These are phyloP conservation scores for Papio anubis DNA, from an alignment of 2,113 vertebrate species.

Conservation along the genomic window DNA sequence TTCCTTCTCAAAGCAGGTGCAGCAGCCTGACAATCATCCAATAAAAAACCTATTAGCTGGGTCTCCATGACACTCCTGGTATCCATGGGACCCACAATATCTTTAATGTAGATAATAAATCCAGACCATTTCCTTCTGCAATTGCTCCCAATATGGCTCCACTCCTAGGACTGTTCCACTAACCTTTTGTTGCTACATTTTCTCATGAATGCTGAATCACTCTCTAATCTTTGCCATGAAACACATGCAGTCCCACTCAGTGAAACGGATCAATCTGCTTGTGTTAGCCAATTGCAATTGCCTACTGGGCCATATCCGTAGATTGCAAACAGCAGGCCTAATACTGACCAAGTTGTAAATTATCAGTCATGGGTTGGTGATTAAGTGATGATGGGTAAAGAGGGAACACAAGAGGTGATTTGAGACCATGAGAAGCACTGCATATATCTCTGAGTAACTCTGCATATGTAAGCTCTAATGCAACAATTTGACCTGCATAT, in stretches of 20 bases:
- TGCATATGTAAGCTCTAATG: neutral
- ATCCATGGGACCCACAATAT: constrained; percentile 85
- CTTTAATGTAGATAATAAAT: constrained; percentile 88
- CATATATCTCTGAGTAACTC: constrained; percentile 22
- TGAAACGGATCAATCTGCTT: constrained; percentile 75
- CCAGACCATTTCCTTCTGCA: constrained; percentile 83
- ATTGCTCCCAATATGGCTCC: constrained; percentile 84
- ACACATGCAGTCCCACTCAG: constrained; percentile 67
- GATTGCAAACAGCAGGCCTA: constrained; percentile 65
- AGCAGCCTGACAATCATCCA: constrained; percentile 83
- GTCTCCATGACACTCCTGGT: constrained; percentile 83
- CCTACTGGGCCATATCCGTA: constrained; percentile 69
- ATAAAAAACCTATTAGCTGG: constrained; percentile 86
- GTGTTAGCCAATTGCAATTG: constrained; percentile 62
- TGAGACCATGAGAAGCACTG: neutral
- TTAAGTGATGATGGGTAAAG: constrained; percentile 37
- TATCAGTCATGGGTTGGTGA: neutral
- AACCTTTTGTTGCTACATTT: constrained; percentile 82
- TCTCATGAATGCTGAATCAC: constrained; percentile 82
- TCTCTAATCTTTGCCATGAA: constrained; percentile 76
- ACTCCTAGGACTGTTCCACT: constrained; percentile 76
- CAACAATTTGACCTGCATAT: too few species aligned
- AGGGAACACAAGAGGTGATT: neutral
- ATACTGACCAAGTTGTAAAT: constrained; percentile 57
- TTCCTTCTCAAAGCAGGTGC: constrained; percentile 83